Percentiles rank a stretch among this genome's conserved stretches.
These are phyloP conservation scores for Chloroceryle amazona DNA, from an alignment of 2,797 vertebrate species.

Conservation along the genomic window DNA sequence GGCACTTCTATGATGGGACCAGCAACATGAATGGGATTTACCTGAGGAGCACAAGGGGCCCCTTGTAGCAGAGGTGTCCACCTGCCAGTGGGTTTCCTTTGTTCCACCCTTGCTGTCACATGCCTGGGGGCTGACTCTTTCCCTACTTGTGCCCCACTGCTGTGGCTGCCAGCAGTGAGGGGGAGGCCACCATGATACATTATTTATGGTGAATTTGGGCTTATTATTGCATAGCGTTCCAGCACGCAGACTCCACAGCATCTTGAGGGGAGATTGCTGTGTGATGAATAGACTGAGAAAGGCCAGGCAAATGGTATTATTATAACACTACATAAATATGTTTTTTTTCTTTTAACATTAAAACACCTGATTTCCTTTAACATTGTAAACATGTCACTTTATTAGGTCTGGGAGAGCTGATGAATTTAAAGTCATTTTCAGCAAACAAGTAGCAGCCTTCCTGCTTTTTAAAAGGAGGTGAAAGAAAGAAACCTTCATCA, in stretches of 20 bases:
- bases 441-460: slow-evolving; percentile 21
- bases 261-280: slow-evolving; percentile 50
- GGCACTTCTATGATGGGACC: background rate
- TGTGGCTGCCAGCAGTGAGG: background rate
- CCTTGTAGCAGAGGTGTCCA: background rate
- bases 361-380: slow-evolving; percentile 82
- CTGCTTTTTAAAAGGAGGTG: background rate
- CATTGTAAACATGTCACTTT: slow-evolving; percentile 77
- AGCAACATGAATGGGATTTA: background rate
- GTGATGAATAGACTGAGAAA: slow-evolving; percentile 80
- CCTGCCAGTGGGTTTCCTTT: background rate
- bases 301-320: slow-evolving; percentile 68
- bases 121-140: background rate
- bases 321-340: slow-evolving; percentile 83
- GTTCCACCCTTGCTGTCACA: background rate
- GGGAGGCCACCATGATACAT: background rate
- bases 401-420: slow-evolving; percentile 75
- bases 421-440: slow-evolving; percentile 71
- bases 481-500: background rate
- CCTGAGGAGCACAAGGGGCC: background rate
- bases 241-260: slow-evolving; percentile 29
- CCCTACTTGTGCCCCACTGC: background rate
- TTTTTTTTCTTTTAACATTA: slow-evolving; percentile 76
- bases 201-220: slow-evolving; percentile 61
- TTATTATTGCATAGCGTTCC: slow-evolving; percentile 54